Conservation (phyloP, 2,888 invertebrate species). For the Drosophila meridiana region DNA sequence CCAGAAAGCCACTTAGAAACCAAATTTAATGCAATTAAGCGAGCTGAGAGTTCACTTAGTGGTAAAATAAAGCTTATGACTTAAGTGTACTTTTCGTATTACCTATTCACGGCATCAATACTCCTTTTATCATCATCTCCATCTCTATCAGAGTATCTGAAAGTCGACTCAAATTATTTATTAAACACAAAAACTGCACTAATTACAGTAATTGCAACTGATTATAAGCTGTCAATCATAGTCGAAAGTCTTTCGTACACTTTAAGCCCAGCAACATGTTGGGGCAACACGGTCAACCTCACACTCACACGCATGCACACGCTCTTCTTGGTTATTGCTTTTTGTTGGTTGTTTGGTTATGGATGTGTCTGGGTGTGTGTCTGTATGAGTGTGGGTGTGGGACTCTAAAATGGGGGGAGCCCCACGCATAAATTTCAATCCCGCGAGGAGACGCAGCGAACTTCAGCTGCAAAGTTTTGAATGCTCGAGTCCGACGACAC, state of each 20-base stretch:
- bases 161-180: not conserved
- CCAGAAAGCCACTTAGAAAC: not conserved
- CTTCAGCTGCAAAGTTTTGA: slow-evolving; percentile 65
- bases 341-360: slow-evolving; percentile 16
- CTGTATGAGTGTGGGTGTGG: slow-evolving; percentile 23
- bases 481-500: slow-evolving; percentile 53
- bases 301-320: slow-evolving; percentile 10
- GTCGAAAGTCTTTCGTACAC: not conserved
- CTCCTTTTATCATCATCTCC: not conserved
- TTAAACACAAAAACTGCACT: not conserved
- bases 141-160: slow-evolving; percentile 1
- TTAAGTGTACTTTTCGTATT: not conserved
- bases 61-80: no score
- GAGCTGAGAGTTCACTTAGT: not conserved
- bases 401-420: slow-evolving; percentile 59
- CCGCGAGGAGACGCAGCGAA: slow-evolving; percentile 60
- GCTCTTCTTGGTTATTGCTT: slow-evolving; percentile 43
- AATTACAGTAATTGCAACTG: slow-evolving; percentile 1
- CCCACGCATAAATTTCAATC: slow-evolving; percentile 76
- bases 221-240: slow-evolving; percentile 10
- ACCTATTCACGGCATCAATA: no score
- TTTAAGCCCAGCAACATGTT: slow-evolving; percentile 36
- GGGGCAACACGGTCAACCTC: slow-evolving; percentile 25
- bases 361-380: slow-evolving; percentile 1
- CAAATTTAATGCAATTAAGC: not conserved